Base-by-base conservation (phyloP, 2,113 vertebrate species). In the Felis chaus region DNA sequence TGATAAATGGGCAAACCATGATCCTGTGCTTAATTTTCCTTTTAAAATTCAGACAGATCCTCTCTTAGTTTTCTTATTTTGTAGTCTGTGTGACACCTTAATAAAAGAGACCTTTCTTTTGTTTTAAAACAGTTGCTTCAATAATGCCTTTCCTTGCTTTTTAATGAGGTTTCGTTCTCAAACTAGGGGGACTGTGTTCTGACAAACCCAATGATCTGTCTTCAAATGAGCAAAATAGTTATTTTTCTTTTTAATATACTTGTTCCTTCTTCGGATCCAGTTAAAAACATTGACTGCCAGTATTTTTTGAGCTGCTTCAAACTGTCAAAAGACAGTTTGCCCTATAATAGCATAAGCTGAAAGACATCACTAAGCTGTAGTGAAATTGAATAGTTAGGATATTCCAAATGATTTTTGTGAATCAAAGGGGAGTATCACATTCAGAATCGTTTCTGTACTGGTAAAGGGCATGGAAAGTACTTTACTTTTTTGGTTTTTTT, bases 31-130 rank as follows among this genome's bases (percentile, higher is more conserved):
- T 96, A 96, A 91, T 94, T 91, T 94, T 97, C 79, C 68, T 89
- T 93, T 90, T 95, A 89, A 93, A 92, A 84, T 63, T 85, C 88
- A 97, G 82, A 91, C 45, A 93, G 78, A 93, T 68, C 61, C 39
- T 97, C 25, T 78, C 45, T 92, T 3, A n/a, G 27, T 84, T 96
- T 90, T 55, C 27, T 89, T 68, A 73, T 92, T 93, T 87, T 89
- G 83, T 19, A 78, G 55, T 87, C 13, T 41, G 13, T 5, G 4
- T 94, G 79, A 23, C 13, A 0, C 9, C 19, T 97, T 76, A 57
- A 78, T 79, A 69, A 41, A 48, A 48, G 23, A 89, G 57, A 91
- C 1, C 11, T 90, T 80, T 81, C 68, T 91, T 76, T 89, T 63
- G 21, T 69, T 97, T 94, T 66, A 79, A 94, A 66, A 84, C 36